Evolutionary conservation across 92 coral and sea anemone genomes (phyloP), one percentile per base, ranked within the genome.

Genomic region (Epizoanthus ramosus): DNA sequence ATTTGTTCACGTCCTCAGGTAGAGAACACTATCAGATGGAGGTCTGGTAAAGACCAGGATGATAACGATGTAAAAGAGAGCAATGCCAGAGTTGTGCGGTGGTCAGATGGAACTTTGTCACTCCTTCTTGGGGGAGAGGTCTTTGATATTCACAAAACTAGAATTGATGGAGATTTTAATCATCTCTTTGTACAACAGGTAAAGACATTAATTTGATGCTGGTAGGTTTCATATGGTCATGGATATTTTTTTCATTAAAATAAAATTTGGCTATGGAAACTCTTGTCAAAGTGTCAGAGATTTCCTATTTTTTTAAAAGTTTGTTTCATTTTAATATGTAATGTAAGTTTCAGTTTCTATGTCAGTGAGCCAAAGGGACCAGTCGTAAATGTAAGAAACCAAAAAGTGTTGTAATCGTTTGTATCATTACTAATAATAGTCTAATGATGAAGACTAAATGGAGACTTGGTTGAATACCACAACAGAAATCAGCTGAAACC

Each of bases 181-280:
- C 99, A 96, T 59, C 85, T 96, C 37, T 96, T 96, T 87, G 99
- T 96, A 22, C 99, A 96, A 75, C 99, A 96, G 99, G 99, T 93
- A 69, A 28, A 12, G 33, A 77, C 31, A 17, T 0, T 60, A 19
- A 35, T 23, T 41, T 37, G 33, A 35, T 12, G 45, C 33, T 31
- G 45, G 37, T 37, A 65, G 31, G 8, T 1, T 10, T 25, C 16
- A 22, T 17, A 66, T 66, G 1, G 2, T 14, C 17, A 33, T 66
- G 2, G 45, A 16, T 4, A 24, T 64, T 19, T 0, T 0, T 9
- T 50, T 52, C 5, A 14, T 1, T 5, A 43, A 22, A 8, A 50
- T 3, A 8, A 54, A 24, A 22, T 4, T 43, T 43, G 8, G 50
- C 10, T 43, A 50, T 50, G 54, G 54, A 50, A 50, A 1, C 14